These are phyloP conservation scores for Microctonus hyperodae DNA, from an alignment of 2,888 invertebrate genomes.

Conservation along the genomic window DNA sequence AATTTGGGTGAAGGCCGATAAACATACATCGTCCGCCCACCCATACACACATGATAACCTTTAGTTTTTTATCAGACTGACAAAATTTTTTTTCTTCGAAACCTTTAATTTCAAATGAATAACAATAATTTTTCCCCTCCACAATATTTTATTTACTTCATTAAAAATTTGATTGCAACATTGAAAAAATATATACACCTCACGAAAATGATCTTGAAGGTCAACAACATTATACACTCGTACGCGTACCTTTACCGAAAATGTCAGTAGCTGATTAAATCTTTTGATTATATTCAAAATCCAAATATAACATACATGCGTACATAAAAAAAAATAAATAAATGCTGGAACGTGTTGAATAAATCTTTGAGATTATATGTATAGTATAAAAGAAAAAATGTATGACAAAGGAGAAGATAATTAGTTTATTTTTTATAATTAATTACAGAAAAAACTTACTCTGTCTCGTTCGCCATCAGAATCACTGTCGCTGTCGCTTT, in stretches of 20 bases:
- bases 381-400: too few relatives aligned
- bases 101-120: background rate
- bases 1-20: conserved; percentile 46
- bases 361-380: too few relatives aligned
- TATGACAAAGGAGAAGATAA: too few relatives aligned
- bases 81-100: background rate
- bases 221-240: conserved; percentile 1
- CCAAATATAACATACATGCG: too few relatives aligned
- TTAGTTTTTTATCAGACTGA: conserved; percentile 23
- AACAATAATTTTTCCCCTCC: background rate
- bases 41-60: conserved; percentile 41
- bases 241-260: background rate
- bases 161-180: background rate
- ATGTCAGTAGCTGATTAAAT: background rate
- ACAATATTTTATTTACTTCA: background rate
- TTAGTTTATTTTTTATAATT: too few relatives aligned
- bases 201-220: conserved; percentile 20
- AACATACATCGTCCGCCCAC: conserved; percentile 33
- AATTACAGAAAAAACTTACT: conserved; percentile 56
- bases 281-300: background rate
- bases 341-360: too few relatives aligned
- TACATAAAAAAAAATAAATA: too few relatives aligned
- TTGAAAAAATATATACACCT: background rate
- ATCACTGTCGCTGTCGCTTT: conserved; percentile 69
- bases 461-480: conserved; percentile 68